Percentiles rank a stretch among this genome's conserved stretches.
These are phyloP conservation scores for Thunnus albacares DNA, from an alignment of 2,797 vertebrate genomes.

Conservation along the genomic window DNA sequence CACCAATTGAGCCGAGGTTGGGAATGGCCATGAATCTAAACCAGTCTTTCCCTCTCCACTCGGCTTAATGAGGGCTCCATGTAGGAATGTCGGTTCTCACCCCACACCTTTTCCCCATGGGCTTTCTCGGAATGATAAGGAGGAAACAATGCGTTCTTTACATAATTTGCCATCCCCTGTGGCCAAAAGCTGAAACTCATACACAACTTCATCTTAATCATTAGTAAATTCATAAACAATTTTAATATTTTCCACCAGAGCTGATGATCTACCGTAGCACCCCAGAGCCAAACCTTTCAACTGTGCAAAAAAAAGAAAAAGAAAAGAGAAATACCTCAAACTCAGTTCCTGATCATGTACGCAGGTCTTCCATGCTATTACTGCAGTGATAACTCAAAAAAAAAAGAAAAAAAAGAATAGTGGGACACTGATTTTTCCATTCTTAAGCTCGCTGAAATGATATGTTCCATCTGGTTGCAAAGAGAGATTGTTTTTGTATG, in stretches of 20 bases:
- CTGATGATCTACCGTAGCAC: not conserved
- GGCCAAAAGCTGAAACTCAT: conserved; percentile 24
- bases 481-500: conserved; percentile 72
- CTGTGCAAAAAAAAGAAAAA: not conserved
- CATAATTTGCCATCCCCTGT: conserved; percentile 30
- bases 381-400: conserved; percentile 25
- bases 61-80: conserved; percentile 73
- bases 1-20: conserved; percentile 67
- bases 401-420: conserved; percentile 23
- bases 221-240: conserved; percentile 38
- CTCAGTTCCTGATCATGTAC: conserved; percentile 35
- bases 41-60: conserved; percentile 71
- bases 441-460: conserved; percentile 67
- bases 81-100: conserved; percentile 69
- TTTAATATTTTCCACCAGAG: conserved; percentile 32
- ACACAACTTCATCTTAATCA: conserved; percentile 31
- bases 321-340: conserved; percentile 20
- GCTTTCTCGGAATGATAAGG: conserved; percentile 45
- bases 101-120: conserved; percentile 65
- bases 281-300: not conserved
- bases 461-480: conserved; percentile 78
- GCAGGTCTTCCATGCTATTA: conserved; percentile 29
- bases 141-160: conserved; percentile 38
- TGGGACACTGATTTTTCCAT: conserved; percentile 68
- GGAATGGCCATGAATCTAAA: conserved; percentile 79